Base-by-base conservation (phyloP, 2,113 vertebrate genomes). In the Centropus bengalensis region DNA sequence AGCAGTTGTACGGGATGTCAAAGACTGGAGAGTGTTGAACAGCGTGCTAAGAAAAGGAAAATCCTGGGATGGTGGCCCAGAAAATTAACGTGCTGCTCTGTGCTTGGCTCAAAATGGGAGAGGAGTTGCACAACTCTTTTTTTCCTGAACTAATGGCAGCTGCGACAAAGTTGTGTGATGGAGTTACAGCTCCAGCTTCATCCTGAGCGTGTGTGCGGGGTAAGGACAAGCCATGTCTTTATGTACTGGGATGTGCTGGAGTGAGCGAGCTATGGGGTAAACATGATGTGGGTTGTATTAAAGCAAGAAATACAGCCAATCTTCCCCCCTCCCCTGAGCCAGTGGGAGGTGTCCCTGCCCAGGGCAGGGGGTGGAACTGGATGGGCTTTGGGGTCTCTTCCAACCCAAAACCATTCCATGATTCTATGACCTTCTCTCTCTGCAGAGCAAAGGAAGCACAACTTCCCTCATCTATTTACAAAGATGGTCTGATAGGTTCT, bases 21-120 rank as follows among this genome's bases (percentile, higher is more conserved):
- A 94, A 94, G 90, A 95, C 44, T 51, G 88, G 86, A 85, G 93
- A 84, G 76, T n/a, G 15, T 36, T 40, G 91, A 95, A 96, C 91
- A 94, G 94, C 89, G 52, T 78, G 93, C 85, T 78, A 96, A 82
- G 87, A 66, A 88, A 93, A 79, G 78, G 85, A 94, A 94, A 93
- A 75, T 91, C 89, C 91, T 82, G 84, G 82, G 90, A 94, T 82
- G 89, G 94, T 95, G 95, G 92, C 95, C 96, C 94, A 93, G 93
- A 95, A 94, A 93, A 96, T 92, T 74, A 89, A 81, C 94, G 92
- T 14, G 1, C 76, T 58, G 83, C 90, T 94, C 81, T 44, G 82
- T 55, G 82, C 60, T 75, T 71, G 86, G 55, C 78, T 84, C 80
- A 47, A 52, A 96, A 97, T 91, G 90, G 88, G 90, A 97, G 94